Evolutionary conservation across 2,113 vertebrate species (phyloP).

Genomic region (Syrrhaptes paradoxus): DNA sequence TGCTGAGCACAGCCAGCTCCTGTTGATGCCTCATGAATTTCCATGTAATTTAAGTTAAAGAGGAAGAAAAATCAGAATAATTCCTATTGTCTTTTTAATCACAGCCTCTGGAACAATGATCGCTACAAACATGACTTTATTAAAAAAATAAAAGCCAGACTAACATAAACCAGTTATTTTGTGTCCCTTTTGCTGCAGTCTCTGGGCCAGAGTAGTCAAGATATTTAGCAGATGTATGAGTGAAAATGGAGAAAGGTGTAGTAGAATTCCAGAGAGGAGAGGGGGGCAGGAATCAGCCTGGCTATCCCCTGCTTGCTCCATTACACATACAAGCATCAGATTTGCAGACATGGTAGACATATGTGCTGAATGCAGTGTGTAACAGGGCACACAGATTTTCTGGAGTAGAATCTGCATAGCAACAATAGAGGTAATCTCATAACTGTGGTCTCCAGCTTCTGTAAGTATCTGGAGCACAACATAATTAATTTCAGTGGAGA

Average conservation of each 20-base stretch:
- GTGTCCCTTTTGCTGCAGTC: neutral
- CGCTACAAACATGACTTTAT: neutral
- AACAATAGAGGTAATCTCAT: neutral
- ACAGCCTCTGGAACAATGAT: neutral
- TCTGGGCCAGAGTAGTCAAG: neutral
- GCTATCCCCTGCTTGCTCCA: neutral
- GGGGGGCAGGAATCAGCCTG: rapidly evolving
- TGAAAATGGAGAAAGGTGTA: neutral
- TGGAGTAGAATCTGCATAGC: neutral
- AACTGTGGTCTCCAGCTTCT: neutral
- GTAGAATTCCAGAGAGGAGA: rapidly evolving
- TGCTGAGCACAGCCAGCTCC: neutral
- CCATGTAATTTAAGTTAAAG: neutral
- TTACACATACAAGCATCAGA: neutral
- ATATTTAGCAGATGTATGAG: neutral
- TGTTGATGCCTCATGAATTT: neutral
- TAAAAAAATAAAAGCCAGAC: neutral
- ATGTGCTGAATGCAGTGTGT: neutral
- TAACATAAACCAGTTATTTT: neutral
- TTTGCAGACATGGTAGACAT: neutral
- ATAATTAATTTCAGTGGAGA: neutral
- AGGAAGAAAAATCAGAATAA: neutral
- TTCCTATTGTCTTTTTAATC: neutral
- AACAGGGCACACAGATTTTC: neutral
- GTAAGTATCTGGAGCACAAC: neutral